Percentiles rank a stretch among this genome's conserved stretches.
These are phyloP conservation scores for Euproctis similis DNA, from an alignment of 2,888 invertebrate species.

Conservation along the genomic window DNA sequence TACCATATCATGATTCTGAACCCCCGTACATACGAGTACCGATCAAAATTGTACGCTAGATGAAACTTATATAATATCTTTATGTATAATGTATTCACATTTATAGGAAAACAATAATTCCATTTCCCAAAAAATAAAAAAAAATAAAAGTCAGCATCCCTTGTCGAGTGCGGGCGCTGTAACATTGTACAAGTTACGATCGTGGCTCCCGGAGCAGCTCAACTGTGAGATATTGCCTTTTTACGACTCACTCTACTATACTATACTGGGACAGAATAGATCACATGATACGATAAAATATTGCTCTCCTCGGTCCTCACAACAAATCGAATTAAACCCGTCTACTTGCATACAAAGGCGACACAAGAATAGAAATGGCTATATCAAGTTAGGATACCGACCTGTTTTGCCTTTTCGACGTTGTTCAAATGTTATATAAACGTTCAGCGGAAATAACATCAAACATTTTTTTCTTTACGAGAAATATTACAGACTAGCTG, in stretches of 20 bases:
- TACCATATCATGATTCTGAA: too few relatives aligned
- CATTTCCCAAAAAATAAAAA: too few relatives aligned
- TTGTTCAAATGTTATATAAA: constrained; percentile 31
- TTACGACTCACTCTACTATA: constrained; percentile 73
- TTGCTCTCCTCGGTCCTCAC: constrained; percentile 64
- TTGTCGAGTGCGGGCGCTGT: constrained; percentile 56
- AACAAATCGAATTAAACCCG: constrained; percentile 74
- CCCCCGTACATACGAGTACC: too few relatives aligned
- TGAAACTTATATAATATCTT: too few relatives aligned
- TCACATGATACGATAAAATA: constrained; percentile 76
- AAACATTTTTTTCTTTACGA: constrained; percentile 29
- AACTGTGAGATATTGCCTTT: constrained; percentile 75
- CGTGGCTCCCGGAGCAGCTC: constrained; percentile 65
- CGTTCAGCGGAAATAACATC: constrained; percentile 22
- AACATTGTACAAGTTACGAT: constrained; percentile 74
- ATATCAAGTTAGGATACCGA: constrained; percentile 62
- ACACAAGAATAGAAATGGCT: constrained; percentile 65
- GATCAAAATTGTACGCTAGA: not conserved
- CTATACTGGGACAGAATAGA: constrained; percentile 67
- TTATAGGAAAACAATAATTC: constrained; percentile 45
- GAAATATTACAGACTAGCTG: constrained; percentile 22
- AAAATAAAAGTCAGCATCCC: constrained; percentile 58
- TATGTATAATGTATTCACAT: constrained; percentile 25
- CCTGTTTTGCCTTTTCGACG: constrained; percentile 53
- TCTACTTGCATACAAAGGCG: constrained; percentile 73